phyloP scores from a whole-genome alignment of 1,140 invertebrate species.

The Andricus grossulariae region DNA sequence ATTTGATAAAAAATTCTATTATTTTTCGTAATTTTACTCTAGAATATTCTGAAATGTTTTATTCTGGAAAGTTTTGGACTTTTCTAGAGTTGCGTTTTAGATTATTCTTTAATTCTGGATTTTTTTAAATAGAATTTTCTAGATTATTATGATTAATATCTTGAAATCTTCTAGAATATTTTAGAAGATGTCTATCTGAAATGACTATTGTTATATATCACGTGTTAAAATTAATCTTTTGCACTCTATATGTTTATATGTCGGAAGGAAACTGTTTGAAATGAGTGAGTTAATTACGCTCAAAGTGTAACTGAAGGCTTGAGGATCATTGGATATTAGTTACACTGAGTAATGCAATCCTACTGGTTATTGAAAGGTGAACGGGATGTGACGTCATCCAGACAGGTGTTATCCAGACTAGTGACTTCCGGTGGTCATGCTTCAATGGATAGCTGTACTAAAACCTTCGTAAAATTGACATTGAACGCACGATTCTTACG shows the following conservation, averaged over 20 bases:
- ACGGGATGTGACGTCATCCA: constrained; percentile 56
- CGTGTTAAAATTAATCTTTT: constrained; percentile 24
- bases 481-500: background rate
- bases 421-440: constrained; percentile 51
- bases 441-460: constrained; percentile 32
- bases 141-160: too few species aligned
- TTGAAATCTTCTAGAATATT: too few species aligned
- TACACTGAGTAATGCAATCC: constrained; percentile 38
- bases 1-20: too few species aligned
- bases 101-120: too few species aligned
- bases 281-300: constrained; percentile 17
- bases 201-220: constrained; percentile 32
- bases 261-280: background rate
- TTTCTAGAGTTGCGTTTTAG: too few species aligned
- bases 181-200: background rate
- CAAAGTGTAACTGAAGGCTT: constrained; percentile 16
- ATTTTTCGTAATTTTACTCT: too few species aligned
- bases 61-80: too few species aligned
- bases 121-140: too few species aligned
- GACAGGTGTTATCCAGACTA: constrained; percentile 49
- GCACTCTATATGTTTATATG: background rate
- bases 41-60: too few species aligned
- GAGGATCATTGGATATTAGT: background rate
- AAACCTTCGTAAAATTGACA: constrained; percentile 24
- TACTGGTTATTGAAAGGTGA: constrained; percentile 47